Percentiles rank a stretch among this genome's conserved stretches.
These are phyloP conservation scores for Zoroaster sp. DNA, from an alignment of 53 echinoderm and acorn worm species.

Conservation along the genomic window DNA sequence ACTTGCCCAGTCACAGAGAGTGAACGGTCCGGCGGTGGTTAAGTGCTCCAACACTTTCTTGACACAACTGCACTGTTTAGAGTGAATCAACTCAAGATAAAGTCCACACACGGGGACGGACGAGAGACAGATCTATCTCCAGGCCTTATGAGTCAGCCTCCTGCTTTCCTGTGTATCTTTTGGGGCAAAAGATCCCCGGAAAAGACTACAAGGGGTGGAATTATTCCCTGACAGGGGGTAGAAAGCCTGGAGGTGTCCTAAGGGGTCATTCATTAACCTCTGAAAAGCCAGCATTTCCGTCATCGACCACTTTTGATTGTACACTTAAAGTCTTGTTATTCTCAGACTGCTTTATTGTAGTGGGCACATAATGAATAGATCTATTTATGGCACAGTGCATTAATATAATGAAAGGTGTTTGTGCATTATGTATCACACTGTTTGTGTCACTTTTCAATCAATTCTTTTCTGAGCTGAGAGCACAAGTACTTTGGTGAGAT, in stretches of 20 bases:
- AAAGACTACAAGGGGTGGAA: not conserved
- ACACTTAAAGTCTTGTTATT: not conserved
- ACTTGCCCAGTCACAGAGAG: not conserved
- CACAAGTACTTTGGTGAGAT: not conserved
- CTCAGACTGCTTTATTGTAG: not conserved
- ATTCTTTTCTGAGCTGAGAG: not conserved
- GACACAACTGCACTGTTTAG: not conserved
- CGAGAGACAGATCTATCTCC: not conserved
- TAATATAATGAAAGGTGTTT: not conserved
- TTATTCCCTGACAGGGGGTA: not conserved
- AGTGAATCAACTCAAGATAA: no score
- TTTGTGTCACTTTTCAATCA: not conserved
- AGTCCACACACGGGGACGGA: not conserved
- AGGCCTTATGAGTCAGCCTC: slow-evolving; percentile 46
- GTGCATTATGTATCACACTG: no score
- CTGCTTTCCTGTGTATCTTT: slow-evolving; percentile 19
- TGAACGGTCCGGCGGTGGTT: not conserved
- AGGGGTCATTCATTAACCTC: not conserved
- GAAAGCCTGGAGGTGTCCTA: not conserved
- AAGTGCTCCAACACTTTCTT: slow-evolving; percentile 13
- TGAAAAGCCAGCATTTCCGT: not conserved
- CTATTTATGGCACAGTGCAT: not conserved
- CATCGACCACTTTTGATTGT: not conserved
- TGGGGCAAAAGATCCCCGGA: not conserved
- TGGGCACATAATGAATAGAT: not conserved